Evolutionary conservation across 2,888 invertebrate species (phyloP).

Genomic region (Cephus pulcher): DNA sequence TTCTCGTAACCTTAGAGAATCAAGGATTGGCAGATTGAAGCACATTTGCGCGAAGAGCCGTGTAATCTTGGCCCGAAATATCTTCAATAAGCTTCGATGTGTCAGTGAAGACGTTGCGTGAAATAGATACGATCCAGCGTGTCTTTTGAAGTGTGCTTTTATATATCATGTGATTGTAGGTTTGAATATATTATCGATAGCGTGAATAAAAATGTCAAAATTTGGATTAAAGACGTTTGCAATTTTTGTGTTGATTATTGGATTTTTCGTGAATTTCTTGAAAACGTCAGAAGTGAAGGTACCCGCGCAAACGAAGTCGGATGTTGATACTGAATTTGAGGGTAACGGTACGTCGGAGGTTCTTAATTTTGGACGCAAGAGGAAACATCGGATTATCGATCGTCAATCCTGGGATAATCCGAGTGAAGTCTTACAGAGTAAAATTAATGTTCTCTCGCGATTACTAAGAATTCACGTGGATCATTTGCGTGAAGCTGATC

Average conservation of each 20-base stretch:
- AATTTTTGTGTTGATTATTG: not conserved
- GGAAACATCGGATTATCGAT: slow-evolving; percentile 24
- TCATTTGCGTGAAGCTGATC: slow-evolving; percentile 43
- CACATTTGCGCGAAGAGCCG: not conserved
- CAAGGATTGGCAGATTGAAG: not conserved
- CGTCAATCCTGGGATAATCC: slow-evolving; percentile 27
- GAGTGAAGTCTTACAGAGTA: slow-evolving; percentile 31
- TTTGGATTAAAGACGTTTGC: not conserved
- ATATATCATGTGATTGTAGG: not conserved
- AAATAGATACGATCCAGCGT: not conserved
- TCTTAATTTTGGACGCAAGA: slow-evolving; percentile 26
- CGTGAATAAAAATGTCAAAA: not conserved
- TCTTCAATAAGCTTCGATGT: not conserved
- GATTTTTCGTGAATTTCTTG: not conserved
- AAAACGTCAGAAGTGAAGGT: not conserved
- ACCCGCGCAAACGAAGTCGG: not conserved
- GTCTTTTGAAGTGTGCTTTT: not conserved
- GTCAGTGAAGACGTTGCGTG: not conserved
- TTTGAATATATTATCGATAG: not conserved
- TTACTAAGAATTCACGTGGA: slow-evolving; percentile 47
- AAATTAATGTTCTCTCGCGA: slow-evolving; percentile 39
- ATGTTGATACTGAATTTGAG: not conserved
- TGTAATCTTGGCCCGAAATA: not conserved
- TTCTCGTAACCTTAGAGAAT: not conserved
- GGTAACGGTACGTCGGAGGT: slow-evolving; percentile 20